phyloP scores from a whole-genome alignment of 1,140 invertebrate genomes.

The Hormaphis cornu region DNA sequence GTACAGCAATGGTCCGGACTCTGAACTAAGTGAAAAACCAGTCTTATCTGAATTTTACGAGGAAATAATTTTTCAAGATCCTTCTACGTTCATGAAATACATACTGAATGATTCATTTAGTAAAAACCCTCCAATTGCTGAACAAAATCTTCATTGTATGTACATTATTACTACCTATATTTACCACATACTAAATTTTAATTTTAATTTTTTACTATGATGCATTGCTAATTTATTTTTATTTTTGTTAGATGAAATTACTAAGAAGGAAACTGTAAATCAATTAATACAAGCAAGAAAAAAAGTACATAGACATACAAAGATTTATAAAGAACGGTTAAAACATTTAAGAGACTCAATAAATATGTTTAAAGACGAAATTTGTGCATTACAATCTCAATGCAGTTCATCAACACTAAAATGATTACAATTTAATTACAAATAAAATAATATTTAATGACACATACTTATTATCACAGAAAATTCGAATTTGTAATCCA shows the following conservation, averaged over 20 bases:
- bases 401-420: conserved; percentile 11
- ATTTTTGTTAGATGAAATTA: conserved; percentile 73
- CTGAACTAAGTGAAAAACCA: conserved; percentile 54
- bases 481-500: too few species aligned
- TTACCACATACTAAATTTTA: too few species aligned
- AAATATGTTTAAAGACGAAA: conserved; percentile 76
- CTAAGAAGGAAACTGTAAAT: conserved; percentile 71
- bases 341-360: conserved; percentile 84
- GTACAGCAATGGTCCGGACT: conserved; percentile 70
- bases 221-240: conserved; percentile 17
- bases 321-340: conserved; percentile 76
- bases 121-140: conserved; percentile 58
- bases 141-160: conserved; percentile 88
- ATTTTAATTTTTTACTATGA: conserved; percentile 31
- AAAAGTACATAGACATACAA: conserved; percentile 75
- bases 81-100: conserved; percentile 86
- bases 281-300: conserved; percentile 69
- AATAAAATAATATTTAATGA: too few species aligned
- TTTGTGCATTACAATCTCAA: conserved; percentile 42
- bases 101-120: conserved; percentile 61
- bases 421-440: background rate
- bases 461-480: too few species aligned
- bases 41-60: conserved; percentile 56
- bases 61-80: conserved; percentile 96
- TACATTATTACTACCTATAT: too few species aligned